Base-by-base conservation (phyloP, 2,888 invertebrate genomes). In the Hydropsyche betteni region DNA sequence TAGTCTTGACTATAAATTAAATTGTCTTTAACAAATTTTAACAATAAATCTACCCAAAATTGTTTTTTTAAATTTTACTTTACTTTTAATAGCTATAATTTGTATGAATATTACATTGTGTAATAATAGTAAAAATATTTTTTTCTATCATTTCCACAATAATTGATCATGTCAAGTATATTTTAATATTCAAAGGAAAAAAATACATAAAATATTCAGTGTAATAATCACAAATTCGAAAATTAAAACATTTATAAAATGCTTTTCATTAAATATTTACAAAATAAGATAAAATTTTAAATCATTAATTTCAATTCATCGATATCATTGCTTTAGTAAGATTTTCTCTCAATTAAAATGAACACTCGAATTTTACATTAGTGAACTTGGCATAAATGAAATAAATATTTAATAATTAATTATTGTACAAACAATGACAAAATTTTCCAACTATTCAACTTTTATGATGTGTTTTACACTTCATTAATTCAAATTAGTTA, bases 11-110 rank as follows among this genome's bases (percentile, higher is more conserved):
- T 75, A 74, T 50, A 75, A 44, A 58, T 69, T 44, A 75, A 70
- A 61, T 70, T 75, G 75, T 75, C 75, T 71, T 51, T 70, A 75
- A 75, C 71, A 75, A 55, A 75, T 70, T 69, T 52, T 69, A 74
- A 69, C 70, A 69, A 70, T 75, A 75, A 72, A 70, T 53, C 53
- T 53, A 53, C 52, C 52, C 34, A 52, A 70, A 12, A 33, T 50
- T n/a, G 8, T 64, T 64, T 36, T 64, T 64, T 64, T 64, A 2
- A 61, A 61, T 61, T 36, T 64, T 2, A 24, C 5, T 36, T 36
- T 36, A 10, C 12, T 64, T 64, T 64, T 58, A 16, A 24, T 64
- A 64, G 7, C 44, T 64, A 64, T 64, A 36, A 36, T 64, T 61
- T 61, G 61, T 64, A 64, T 64, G 51, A 73, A 73, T 61, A 73